Percentiles rank a stretch among this genome's conserved stretches.
These are phyloP conservation scores for Melanophora roralis DNA, from an alignment of 2,888 invertebrate genomes.

Conservation along the genomic window DNA sequence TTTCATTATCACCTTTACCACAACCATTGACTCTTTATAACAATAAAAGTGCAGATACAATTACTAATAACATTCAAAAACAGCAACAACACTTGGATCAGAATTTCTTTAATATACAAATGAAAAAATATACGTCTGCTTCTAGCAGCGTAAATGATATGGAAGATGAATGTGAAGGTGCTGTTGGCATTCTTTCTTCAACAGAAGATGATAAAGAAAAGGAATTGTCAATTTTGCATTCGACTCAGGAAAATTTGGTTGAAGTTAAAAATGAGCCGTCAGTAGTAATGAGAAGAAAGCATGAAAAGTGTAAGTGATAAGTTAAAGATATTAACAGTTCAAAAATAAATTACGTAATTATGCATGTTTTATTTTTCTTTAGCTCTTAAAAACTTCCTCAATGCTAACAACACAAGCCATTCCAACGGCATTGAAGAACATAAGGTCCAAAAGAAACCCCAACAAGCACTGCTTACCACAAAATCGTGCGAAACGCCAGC, in stretches of 20 bases:
- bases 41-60: conserved; percentile 20
- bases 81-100: conserved; percentile 21
- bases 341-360: too few species aligned
- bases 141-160: neutral
- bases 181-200: conserved; percentile 40
- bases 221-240: conserved; percentile 12
- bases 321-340: too few species aligned
- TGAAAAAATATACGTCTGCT: neutral
- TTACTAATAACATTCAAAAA: neutral
- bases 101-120: conserved; percentile 10
- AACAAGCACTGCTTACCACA: conserved; percentile 70
- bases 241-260: conserved; percentile 16
- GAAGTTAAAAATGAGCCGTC: neutral
- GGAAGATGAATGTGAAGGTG: conserved; percentile 51
- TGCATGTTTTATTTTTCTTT: neutral
- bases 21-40: neutral
- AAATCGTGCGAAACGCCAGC: conserved; percentile 71
- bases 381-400: conserved; percentile 66
- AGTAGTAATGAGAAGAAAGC: conserved; percentile 59
- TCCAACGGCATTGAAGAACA: conserved; percentile 47
- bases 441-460: conserved; percentile 62
- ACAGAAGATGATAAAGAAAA: conserved; percentile 10
- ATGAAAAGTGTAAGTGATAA: conserved; percentile 65
- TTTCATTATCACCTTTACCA: conserved; percentile 44
- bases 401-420: conserved; percentile 63